Conservation (phyloP, 2,888 invertebrate genomes). For the Nephrotoma appendiculata region DNA sequence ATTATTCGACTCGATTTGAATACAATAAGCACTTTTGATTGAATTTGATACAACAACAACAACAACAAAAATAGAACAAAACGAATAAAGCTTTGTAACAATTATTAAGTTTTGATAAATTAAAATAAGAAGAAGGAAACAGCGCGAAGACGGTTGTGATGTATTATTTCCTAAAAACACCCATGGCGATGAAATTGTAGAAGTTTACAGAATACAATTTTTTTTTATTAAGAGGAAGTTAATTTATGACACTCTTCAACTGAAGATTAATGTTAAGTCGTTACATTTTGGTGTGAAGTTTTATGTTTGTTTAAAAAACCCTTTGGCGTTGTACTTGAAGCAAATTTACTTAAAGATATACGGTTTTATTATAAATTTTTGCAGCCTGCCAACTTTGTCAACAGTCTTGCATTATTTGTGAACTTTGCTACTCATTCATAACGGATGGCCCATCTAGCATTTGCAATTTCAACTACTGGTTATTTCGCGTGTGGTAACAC, state of each 20-base stretch:
- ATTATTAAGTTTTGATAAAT: neutral
- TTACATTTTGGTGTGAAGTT: too few species aligned
- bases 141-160: neutral
- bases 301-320: too few species aligned
- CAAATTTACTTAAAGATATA: too few species aligned
- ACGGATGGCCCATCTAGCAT: too few species aligned
- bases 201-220: neutral
- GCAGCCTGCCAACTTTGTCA: too few species aligned
- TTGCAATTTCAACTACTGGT: too few species aligned
- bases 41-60: neutral
- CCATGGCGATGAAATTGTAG: neutral
- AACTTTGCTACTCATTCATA: too few species aligned
- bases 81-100: neutral
- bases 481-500: too few species aligned
- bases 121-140: neutral
- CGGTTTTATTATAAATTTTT: too few species aligned
- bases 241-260: neutral
- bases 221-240: neutral
- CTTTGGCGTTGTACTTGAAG: too few species aligned
- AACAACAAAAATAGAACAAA: neutral
- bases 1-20: neutral
- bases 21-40: neutral
- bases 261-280: neutral
- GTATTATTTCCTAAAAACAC: neutral
- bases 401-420: too few species aligned